phyloP scores from a whole-genome alignment of 2,888 invertebrate genomes.

The Orthosia cruda region DNA sequence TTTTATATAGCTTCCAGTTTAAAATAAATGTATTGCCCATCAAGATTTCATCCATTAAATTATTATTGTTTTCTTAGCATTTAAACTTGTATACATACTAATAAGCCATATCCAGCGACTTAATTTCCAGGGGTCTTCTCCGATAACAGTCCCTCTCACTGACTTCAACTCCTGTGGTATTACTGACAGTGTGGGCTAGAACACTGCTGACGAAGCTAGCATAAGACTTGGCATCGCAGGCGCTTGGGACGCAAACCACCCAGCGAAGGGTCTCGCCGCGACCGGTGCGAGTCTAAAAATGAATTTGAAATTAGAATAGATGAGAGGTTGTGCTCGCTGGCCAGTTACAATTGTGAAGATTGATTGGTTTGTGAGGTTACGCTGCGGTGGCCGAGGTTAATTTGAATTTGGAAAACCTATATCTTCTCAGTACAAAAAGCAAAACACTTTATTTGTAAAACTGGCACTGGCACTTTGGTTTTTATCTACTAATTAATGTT shows the following conservation, averaged over 20 bases:
- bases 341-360: background rate
- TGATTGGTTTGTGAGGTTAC: background rate
- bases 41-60: background rate
- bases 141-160: slow-evolving; percentile 90
- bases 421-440: too few species aligned
- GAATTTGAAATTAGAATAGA: background rate
- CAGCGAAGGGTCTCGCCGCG: slow-evolving; percentile 91
- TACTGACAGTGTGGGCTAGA: slow-evolving; percentile 85
- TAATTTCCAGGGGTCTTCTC: slow-evolving; percentile 82
- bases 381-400: too few species aligned
- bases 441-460: too few species aligned
- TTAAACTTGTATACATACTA: slow-evolving; percentile 78
- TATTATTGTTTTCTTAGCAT: background rate
- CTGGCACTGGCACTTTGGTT: too few species aligned
- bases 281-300: slow-evolving; percentile 83
- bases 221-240: slow-evolving; percentile 91
- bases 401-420: too few species aligned
- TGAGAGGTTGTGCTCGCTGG: background rate
- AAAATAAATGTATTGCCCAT: too few species aligned
- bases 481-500: too few species aligned
- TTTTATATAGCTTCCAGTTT: too few species aligned
- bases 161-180: slow-evolving; percentile 86
- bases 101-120: slow-evolving; percentile 82
- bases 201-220: slow-evolving; percentile 88
- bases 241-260: slow-evolving; percentile 93